Base-by-base conservation (phyloP, 2,113 vertebrate genomes). In the Ptilonorhynchus violaceus region DNA sequence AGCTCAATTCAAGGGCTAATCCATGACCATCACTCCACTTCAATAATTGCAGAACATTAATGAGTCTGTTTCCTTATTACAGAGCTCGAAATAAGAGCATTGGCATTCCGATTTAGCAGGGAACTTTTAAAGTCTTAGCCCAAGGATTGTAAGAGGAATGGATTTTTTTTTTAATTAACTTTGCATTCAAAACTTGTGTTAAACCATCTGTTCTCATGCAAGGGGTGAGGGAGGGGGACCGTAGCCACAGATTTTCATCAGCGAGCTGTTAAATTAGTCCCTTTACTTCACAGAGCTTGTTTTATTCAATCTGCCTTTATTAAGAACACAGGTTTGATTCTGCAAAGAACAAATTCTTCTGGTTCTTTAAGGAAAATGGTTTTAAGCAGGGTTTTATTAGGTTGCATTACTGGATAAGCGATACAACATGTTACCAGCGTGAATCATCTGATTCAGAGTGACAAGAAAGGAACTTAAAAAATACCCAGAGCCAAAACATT, bases 271-370 rank as follows among this genome's bases (percentile, higher is more conserved):
- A 94, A 96, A 91, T 96, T 93, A 93, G 89, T 81, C 56, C 52
- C 88, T 94, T 75, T 93, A 94, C 60, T 92, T 81, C 79, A 94
- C 76, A 92, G 73, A 60, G 89, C 92, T 95, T 97, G 88, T 85
- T 96, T 94, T 96, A 97, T 98, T 96, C 97, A 96, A 72, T 95
- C 97, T 96, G 93, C 88, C 97, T 98, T 97, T 96, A 97, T 96
- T 96, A 97, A 96, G 97, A 98, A 97, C 97, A 96, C 66, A 94
- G 97, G 95, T 94, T 96, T 93, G 95, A 81, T 95, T 97, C 96
- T 93, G 91, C 86, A 96, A 94, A 92, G 97, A 98, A 97, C 97
- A 98, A 96, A 97, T 97, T 96, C 97, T 97, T 96, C 97, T 96
- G 94, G 93, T 96, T 97, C 96, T 97, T 96, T 93, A 97, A 97